phyloP scores from a whole-genome alignment of 23 tunicate species.

The Styela plicata region DNA sequence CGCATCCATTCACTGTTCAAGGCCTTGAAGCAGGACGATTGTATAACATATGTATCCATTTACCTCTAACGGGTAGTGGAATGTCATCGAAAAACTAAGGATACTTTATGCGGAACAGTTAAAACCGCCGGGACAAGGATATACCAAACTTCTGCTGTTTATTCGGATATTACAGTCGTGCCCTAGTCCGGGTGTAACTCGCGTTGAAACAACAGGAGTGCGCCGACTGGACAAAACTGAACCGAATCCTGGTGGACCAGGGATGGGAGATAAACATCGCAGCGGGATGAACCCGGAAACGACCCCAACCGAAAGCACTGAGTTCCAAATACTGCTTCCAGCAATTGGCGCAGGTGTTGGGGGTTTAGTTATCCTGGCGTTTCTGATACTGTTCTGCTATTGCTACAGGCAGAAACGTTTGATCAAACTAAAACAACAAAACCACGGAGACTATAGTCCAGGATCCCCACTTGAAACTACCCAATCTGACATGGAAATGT shows the following conservation, averaged over 20 bases:
- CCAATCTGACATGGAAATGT: conserved; percentile 5
- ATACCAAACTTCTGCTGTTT: too few relatives aligned
- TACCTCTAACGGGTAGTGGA: conserved; percentile 19
- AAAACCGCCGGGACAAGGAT: conserved; percentile 21
- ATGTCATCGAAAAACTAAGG: conserved; percentile 17
- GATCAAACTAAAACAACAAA: conserved; percentile 14
- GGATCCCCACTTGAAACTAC: conserved; percentile 12
- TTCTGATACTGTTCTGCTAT: conserved; percentile 36
- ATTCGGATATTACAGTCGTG: too few relatives aligned
- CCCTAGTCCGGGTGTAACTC: too few relatives aligned
- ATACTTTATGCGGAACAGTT: conserved; percentile 54
- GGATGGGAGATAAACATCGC: neutral
- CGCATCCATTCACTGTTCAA: conserved; percentile 40
- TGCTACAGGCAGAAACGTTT: conserved; percentile 34
- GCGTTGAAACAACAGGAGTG: too few relatives aligned
- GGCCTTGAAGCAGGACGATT: conserved; percentile 47
- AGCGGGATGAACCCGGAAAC: conserved; percentile 14
- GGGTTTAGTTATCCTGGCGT: conserved; percentile 33
- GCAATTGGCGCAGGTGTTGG: conserved; percentile 53
- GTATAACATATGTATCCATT: conserved; percentile 72
- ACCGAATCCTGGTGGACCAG: neutral
- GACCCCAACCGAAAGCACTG: neutral
- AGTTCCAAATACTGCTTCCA: conserved; percentile 47
- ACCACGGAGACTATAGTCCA: neutral
- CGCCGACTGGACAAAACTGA: too few relatives aligned